Percentiles rank a stretch among this genome's conserved stretches.
Conservation (phyloP, 2,797 vertebrate genomes). For the Manis javanica region DNA sequence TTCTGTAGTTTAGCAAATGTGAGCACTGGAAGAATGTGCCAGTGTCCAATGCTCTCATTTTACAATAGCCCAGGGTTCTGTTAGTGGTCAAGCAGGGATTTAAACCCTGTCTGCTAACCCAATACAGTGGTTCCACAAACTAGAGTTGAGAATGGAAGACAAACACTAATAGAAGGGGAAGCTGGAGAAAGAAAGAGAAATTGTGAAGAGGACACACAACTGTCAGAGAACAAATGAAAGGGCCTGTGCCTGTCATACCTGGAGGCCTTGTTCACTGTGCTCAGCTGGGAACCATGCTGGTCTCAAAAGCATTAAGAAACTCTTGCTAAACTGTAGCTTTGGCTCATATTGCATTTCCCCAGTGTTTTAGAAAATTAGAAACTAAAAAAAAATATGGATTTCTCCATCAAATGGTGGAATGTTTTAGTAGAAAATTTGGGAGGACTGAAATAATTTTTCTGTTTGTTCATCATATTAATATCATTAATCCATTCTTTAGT, state of each 20-base stretch:
- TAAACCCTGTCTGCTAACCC: not conserved
- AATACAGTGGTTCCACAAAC: not conserved
- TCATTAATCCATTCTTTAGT: not conserved
- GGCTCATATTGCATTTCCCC: not conserved
- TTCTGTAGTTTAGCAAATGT: not conserved
- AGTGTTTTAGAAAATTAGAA: not conserved
- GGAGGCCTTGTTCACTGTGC: not conserved
- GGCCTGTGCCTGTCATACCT: not conserved
- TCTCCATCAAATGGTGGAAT: not conserved
- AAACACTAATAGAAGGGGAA: not conserved
- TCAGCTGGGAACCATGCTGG: not conserved
- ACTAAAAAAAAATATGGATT: not conserved
- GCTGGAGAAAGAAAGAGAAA: not conserved
- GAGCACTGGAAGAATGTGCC: not conserved
- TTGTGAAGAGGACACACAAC: not conserved
- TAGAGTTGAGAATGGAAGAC: not conserved
- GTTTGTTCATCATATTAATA: not conserved
- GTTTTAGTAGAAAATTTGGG: constrained; percentile 3
- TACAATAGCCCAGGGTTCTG: not conserved
- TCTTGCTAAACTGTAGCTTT: not conserved
- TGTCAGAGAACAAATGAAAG: not conserved
- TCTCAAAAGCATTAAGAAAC: not conserved
- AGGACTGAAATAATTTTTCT: not conserved
- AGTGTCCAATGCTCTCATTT: not conserved
- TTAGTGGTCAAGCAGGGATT: not conserved